Percentiles rank a stretch among this genome's conserved stretches.
Conservation (phyloP, 1,140 invertebrate species). For the Meloidogyne floridensis region DNA sequence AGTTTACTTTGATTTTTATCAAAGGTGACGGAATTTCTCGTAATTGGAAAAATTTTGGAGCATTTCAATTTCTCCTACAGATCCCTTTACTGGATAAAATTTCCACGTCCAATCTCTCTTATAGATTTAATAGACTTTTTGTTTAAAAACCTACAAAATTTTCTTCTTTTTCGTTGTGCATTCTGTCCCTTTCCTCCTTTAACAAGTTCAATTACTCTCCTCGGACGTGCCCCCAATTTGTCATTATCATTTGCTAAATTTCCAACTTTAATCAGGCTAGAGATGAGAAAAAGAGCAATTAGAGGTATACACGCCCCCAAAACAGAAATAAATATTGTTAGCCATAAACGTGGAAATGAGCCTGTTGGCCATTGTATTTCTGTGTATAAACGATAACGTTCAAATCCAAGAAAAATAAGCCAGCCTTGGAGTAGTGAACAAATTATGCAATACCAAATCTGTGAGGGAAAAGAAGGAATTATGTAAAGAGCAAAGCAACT, state of each 20-base stretch:
- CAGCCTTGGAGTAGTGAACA: conserved; percentile 54
- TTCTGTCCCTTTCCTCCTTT: conserved; percentile 24
- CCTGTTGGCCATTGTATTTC: conserved; percentile 65
- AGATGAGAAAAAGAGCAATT: conserved; percentile 42
- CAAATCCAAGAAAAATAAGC: conserved; percentile 60
- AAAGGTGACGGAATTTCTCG: too few species aligned
- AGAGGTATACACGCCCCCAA: conserved; percentile 57
- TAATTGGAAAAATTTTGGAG: too few species aligned
- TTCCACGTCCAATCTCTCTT: too few species aligned
- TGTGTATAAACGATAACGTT: conserved; percentile 60
- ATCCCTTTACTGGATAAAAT: neutral
- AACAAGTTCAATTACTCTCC: conserved; percentile 50
- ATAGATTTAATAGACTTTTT: neutral
- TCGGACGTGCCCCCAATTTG: conserved; percentile 50
- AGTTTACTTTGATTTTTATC: too few species aligned
- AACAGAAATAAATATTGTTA: conserved; percentile 52
- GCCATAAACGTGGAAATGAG: conserved; percentile 53
- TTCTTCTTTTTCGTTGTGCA: conserved; percentile 20
- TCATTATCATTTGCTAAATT: conserved; percentile 65
- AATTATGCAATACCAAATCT: conserved; percentile 27
- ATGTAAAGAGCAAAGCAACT: neutral
- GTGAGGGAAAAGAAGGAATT: neutral
- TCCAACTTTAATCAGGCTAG: conserved; percentile 32
- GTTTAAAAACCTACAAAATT: conserved; percentile 14
- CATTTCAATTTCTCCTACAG: too few species aligned